Base-by-base conservation (phyloP, 1,140 invertebrate genomes). In the Dreissena polymorpha region DNA sequence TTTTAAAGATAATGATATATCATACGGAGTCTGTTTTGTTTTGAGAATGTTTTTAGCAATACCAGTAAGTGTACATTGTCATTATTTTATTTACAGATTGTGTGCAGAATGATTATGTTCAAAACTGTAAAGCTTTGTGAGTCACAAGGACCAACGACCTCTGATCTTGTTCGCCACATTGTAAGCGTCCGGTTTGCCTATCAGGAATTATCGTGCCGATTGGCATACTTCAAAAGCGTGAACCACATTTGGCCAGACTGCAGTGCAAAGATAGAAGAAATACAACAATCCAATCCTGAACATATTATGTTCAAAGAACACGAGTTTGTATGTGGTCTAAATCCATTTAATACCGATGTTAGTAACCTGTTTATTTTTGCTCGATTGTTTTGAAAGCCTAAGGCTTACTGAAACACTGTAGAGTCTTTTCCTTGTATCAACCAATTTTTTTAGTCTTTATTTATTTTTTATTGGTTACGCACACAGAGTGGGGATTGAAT, bases 221-320 rank as follows among this genome's bases (percentile, higher is more conserved):
- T 81, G 5, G 25, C 21, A 2, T 81, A 73, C 29, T 81, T 81
- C 27, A 21, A 57, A 27, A 60, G 50, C 5, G 72, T 81, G 39
- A 72, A 73, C 64, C 27, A 57, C n/a, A 69, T 81, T 0, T 81
- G 78, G 78, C 78, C 68, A 49, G 68, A 72, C 14, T 81, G 78
- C 53, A 72, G 69, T 65, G 8, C 27, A 23, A 27, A 21, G n/a
- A 72, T 72, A 53, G 16, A 16, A 39, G 25, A 25, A 6, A 49
- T 72, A 13, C 27, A 72, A 72, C 16, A 10, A 12, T n/a, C 55
- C 8, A 72, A 81, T 10, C 78, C 78, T 23, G 57, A 64, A 21
- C 68, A 81, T 53, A 63, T 51, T 49, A 64, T 81, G 57, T 65
- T 72, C 27, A 64, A 70, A n/a, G 65, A 69, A 49, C 21, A 70